Evolutionary conservation across 2,113 vertebrate genomes (phyloP).

Genomic region (Tylochromis polylepis): DNA sequence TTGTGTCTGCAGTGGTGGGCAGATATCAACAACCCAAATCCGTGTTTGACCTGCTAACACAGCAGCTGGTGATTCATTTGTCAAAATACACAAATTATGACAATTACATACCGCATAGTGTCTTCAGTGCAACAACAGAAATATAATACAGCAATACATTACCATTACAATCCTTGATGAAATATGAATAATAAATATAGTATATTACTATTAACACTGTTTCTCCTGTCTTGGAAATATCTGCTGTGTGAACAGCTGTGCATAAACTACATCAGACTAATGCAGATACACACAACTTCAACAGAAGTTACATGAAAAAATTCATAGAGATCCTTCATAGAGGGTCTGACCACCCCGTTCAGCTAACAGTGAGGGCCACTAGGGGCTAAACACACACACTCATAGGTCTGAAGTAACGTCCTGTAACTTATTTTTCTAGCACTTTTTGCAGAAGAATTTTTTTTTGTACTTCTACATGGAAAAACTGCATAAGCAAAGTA

Average conservation of each 20-base stretch:
- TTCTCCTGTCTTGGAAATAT: not conserved
- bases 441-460: not conserved
- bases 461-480: not conserved
- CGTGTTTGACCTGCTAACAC: conserved; percentile 18
- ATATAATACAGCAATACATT: not conserved
- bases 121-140: not conserved
- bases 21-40: conserved; percentile 24
- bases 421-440: not conserved
- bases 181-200: not conserved
- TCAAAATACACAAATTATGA: not conserved
- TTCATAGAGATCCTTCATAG: not conserved
- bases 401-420: not conserved
- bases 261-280: not conserved
- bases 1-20: not conserved
- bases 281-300: not conserved
- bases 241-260: not conserved
- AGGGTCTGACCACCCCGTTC: no score
- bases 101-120: not conserved
- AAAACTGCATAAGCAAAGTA: not conserved
- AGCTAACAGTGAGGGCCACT: no score
- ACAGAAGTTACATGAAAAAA: not conserved
- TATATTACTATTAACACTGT: not conserved
- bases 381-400: no score
- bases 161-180: not conserved
- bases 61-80: conserved; percentile 15